Evolutionary conservation across 2,888 invertebrate genomes (phyloP), one percentile per base, ranked within the genome.

Genomic region (Terebella lapidaria): DNA sequence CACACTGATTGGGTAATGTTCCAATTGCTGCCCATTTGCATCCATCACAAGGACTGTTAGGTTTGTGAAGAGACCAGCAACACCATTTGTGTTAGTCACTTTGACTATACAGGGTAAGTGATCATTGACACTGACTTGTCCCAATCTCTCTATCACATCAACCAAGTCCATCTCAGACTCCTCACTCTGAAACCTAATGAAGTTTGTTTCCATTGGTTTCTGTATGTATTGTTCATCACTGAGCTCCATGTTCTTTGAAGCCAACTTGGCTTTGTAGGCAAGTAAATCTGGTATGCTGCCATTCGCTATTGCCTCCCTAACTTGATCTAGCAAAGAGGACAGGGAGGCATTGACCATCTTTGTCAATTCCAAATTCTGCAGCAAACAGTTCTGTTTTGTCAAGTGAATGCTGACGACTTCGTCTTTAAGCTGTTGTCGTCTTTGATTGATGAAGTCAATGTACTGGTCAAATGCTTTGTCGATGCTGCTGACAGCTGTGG

Each of bases 251-350:
- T 59, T 63, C 47, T 58, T 63, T 29, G 20, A 25, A 15, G 49
- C n/a, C 30, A 66, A 27, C 42, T 64, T 66, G 4, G 60, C 49
- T 53, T 64, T 64, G 27, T 62, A 64, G 10, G 63, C 60, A 3
- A 65, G 24, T 25, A 63, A 26, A 42, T 65, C 67, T 2, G 57
- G 27, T 26, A 67, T 62, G 58, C 24, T 51, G n/a, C 63, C 55
- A 35, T 51, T 30, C 35, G 30, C 27, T 49, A 27, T 29, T 24
- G 56, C 49, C 46, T 56, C 30, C 22, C 10, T 28, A 27, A 5
- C 5, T 22, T 53, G 53, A 15, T 53, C 53, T 15, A 53, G 5
- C 5, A 28, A 10, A 10, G 15, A 15, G 5, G 10, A 27, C 5
- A 53, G 28, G 5, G 29, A 53, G 5, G 26, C 28, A 25, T 27